Evolutionary conservation across 2,888 invertebrate species (phyloP).

Genomic region (Crossocerus cetratus): DNA sequence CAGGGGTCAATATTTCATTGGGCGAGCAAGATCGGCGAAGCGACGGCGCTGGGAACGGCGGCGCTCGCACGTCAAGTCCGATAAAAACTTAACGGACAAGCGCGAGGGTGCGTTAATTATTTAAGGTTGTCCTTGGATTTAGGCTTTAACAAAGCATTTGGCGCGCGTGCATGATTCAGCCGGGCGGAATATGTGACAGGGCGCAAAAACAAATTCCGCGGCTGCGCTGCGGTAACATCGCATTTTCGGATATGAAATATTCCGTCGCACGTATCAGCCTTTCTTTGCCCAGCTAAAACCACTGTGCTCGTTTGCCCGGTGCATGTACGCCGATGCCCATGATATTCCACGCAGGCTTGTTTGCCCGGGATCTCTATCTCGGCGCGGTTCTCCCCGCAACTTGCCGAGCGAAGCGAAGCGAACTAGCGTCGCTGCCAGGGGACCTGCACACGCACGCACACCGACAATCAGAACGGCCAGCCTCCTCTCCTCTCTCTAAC

Average conservation of each 20-base stretch:
- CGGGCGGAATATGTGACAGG: conserved; percentile 28
- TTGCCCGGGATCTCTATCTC: too few species aligned
- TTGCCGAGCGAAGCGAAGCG: too few species aligned
- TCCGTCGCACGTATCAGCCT: conserved; percentile 33
- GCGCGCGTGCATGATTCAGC: conserved; percentile 26
- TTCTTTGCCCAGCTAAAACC: conserved; percentile 15
- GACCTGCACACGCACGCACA: background rate
- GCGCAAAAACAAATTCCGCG: conserved; percentile 37
- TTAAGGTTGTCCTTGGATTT: conserved; percentile 40
- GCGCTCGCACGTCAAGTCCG: conserved; percentile 14
- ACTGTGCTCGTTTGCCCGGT: too few species aligned
- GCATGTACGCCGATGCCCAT: conserved; percentile 3
- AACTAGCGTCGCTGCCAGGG: background rate
- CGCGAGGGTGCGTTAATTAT: conserved; percentile 46
- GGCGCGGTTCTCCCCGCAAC: too few species aligned
- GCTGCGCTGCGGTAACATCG: conserved; percentile 41
- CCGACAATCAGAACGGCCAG: background rate
- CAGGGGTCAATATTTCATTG: conserved; percentile 27
- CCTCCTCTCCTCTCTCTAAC: conserved; percentile 5
- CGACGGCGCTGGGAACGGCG: background rate
- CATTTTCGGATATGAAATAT: conserved; percentile 41
- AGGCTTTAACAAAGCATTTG: conserved; percentile 40
- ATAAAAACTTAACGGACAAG: conserved; percentile 45
- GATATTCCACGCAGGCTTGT: background rate
- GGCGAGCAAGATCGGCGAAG: conserved; percentile 7